Evolutionary conservation across 2,797 vertebrate species (phyloP), one percentile per base, ranked within the genome.

Genomic region (Intellagama lesueurii): DNA sequence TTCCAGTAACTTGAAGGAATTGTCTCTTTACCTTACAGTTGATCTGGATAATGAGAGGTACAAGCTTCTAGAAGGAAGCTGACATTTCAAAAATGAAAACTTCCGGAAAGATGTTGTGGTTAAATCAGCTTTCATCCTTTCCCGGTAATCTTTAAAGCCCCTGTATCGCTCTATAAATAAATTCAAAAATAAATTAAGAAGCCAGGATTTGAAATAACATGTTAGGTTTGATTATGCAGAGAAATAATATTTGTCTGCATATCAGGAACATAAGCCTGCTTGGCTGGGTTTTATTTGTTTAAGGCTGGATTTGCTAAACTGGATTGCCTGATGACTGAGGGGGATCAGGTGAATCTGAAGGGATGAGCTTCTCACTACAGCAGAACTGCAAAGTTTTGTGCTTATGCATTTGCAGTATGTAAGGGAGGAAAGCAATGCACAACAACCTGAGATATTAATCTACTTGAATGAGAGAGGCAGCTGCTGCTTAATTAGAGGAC

Each of bases 41-140:
- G 77, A 64, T 47, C n/a, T 64, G 28, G 35, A 11, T 56, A 82
- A 76, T 3, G 32, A 72, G 86, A 87, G 70, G 14, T 26, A 87
- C 7, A 70, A 90, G 28, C 24, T 64, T 90, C 49, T 40, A 78
- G 56, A 92, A 32, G 40, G 2, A 35, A 90, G 0, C n/a, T 12
- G 81, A 75, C 0, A 81, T 79, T 70, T 2, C 0, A 44, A 68
- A 81, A 28, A 26, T 11, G 52, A 22, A 22, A 52, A 40, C 35
- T 91, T 93, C 87, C 52, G 72, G 83, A 19, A 90, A 32, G 22
- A 92, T 12, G 30, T 91, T 93, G 84, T 24, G 76, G 8, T 83
- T 86, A 44, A 66, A 87, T 88, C 30, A 66, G 52, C 69, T 86
- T 86, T 90, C 80, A 85, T 91, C 88, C 86, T 93, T 64, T 80